These are phyloP conservation scores for Empidonax traillii DNA, from an alignment of 2,113 vertebrate species.

Conservation along the genomic window DNA sequence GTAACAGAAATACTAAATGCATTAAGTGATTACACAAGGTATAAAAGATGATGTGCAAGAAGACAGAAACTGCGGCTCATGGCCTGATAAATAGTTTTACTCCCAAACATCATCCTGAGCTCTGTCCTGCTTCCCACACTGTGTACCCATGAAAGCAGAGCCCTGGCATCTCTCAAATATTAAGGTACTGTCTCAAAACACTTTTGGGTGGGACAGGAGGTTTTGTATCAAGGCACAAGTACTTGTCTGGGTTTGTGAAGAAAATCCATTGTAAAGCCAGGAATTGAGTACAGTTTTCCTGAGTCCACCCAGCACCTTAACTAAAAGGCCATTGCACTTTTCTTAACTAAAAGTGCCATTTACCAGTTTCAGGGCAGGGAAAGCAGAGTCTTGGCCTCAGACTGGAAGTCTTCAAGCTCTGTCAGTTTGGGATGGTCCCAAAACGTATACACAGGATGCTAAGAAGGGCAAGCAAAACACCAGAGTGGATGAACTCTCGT, in stretches of 20 bases:
- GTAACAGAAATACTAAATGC: neutral
- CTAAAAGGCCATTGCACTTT: neutral
- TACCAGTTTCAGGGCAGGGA: neutral
- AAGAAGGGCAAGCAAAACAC: neutral
- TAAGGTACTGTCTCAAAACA: neutral
- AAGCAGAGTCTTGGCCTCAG: neutral
- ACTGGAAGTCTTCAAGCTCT: neutral
- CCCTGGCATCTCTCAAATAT: neutral
- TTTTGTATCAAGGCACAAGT: neutral
- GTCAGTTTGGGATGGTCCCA: neutral
- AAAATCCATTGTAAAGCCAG: neutral
- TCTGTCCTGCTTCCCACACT: neutral
- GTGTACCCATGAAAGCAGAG: neutral
- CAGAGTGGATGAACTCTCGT: neutral
- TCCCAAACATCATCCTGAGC: neutral
- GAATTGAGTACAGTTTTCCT: neutral
- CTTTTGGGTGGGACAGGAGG: neutral
- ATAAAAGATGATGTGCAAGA: neutral
- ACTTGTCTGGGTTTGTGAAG: neutral
- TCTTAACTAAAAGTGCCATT: neutral
- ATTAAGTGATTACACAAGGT: neutral
- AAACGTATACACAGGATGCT: neutral
- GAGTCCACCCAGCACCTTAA: neutral
- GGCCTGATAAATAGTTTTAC: neutral
- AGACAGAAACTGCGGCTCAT: neutral